These are phyloP conservation scores for Eilema griseolum DNA, from an alignment of 2,888 invertebrate genomes.

Conservation along the genomic window DNA sequence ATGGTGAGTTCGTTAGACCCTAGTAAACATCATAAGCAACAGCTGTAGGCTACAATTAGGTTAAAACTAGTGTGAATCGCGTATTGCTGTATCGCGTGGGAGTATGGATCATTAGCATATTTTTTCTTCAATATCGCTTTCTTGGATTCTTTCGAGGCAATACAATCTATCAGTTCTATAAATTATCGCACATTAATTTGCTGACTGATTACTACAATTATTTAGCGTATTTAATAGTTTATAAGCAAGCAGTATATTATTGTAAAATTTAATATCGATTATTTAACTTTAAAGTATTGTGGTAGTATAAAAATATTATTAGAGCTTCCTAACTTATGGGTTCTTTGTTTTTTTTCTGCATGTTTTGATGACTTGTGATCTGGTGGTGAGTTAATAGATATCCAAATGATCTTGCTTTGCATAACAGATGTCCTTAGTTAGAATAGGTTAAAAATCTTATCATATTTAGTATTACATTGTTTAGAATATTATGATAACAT, in stretches of 20 bases:
- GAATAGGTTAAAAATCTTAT: not conserved
- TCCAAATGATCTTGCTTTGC: not conserved
- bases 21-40: conserved; percentile 38
- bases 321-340: not conserved
- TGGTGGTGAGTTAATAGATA: not conserved
- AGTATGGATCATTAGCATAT: conserved; percentile 67
- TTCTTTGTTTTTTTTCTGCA: not conserved
- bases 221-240: not conserved
- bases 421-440: not conserved
- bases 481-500: too few species aligned
- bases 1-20: conserved; percentile 68
- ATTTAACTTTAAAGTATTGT: not conserved
- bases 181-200: conserved; percentile 10
- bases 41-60: conserved; percentile 47
- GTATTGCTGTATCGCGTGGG: conserved; percentile 61
- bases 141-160: conserved; percentile 33
- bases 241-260: not conserved
- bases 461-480: too few species aligned
- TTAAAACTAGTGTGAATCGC: conserved; percentile 39
- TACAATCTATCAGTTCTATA: conserved; percentile 26
- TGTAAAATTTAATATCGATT: not conserved
- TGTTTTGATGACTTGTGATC: not conserved
- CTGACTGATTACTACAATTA: conserved; percentile 6
- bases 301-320: not conserved
- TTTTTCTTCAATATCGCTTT: conserved; percentile 55